Conservation (phyloP, 2,113 vertebrate species). For the Channa argus region DNA sequence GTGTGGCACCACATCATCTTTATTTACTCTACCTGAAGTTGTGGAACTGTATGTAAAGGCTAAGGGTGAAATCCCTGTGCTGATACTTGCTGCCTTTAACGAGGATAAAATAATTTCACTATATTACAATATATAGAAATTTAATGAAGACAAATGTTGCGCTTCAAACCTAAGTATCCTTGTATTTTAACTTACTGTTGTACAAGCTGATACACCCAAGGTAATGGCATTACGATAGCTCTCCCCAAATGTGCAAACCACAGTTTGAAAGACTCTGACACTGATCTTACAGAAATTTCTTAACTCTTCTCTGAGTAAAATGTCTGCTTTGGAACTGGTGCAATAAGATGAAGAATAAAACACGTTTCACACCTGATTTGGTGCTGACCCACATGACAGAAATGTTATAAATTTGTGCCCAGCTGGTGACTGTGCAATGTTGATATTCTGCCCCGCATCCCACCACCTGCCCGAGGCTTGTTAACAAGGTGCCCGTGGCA, state of each 20-base stretch:
- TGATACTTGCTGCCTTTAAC: constrained; percentile 30
- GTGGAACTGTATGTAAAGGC: constrained; percentile 16
- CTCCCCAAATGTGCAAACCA: constrained; percentile 29
- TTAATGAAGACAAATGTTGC: constrained; percentile 66
- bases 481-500: constrained; percentile 78
- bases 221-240: constrained; percentile 50
- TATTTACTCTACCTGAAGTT: constrained; percentile 44
- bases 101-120: constrained; percentile 41
- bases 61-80: constrained; percentile 24
- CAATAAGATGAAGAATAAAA: constrained; percentile 23
- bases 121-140: constrained; percentile 46
- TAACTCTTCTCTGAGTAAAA: constrained; percentile 9
- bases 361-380: neutral
- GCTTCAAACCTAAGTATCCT: constrained; percentile 22
- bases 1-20: constrained; percentile 36
- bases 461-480: constrained; percentile 72
- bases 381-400: constrained; percentile 14
- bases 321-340: constrained; percentile 6
- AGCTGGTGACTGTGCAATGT: constrained; percentile 16
- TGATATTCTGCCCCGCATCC: constrained; percentile 66
- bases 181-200: constrained; percentile 50
- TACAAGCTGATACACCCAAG: constrained; percentile 27
- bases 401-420: constrained; percentile 52
- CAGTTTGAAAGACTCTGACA: constrained; percentile 47
- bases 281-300: constrained; percentile 45